phyloP scores from a whole-genome alignment of 1,140 invertebrate genomes.

The Hyles euphorbiae region DNA sequence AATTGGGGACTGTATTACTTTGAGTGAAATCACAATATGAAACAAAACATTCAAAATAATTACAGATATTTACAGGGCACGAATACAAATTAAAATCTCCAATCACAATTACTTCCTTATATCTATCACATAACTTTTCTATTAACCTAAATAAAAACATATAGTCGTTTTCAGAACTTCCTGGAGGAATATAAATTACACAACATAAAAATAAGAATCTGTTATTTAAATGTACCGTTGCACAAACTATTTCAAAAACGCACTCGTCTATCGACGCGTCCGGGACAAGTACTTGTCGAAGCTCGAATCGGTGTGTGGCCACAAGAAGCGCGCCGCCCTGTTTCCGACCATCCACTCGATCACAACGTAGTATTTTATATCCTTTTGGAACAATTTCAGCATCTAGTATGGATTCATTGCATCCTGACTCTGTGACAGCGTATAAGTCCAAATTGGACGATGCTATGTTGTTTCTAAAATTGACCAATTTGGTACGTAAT shows the following conservation, averaged over 20 bases:
- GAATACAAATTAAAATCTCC: conserved; percentile 6
- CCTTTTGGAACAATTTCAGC: conserved; percentile 7
- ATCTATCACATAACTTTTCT: conserved; percentile 5
- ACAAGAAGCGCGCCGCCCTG: background rate
- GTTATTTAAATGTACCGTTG: conserved; percentile 9
- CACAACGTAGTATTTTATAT: conserved; percentile 6
- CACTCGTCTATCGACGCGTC: conserved; percentile 1
- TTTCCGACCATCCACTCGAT: conserved; percentile 4
- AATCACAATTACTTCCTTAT: background rate
- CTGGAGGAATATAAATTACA: conserved; percentile 4
- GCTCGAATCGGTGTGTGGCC: conserved; percentile 2
- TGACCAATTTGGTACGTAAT: conserved; percentile 15
- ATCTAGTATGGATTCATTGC: conserved; percentile 1
- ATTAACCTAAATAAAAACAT: conserved; percentile 10
- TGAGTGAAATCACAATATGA: too few relatives aligned
- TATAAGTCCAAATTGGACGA: conserved; percentile 2
- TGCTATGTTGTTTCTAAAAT: conserved; percentile 4
- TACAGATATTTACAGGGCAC: conserved; percentile 16
- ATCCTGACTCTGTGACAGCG: background rate
- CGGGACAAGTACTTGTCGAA: conserved; percentile 4
- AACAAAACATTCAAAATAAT: conserved; percentile 15
- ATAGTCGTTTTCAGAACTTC: conserved; percentile 6
- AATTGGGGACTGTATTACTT: too few relatives aligned
- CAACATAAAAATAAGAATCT: conserved; percentile 8
- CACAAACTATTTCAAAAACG: conserved; percentile 7